Evolutionary conservation across 2,797 vertebrate genomes (phyloP).

Genomic region (Hypotaenidia okinawae): DNA sequence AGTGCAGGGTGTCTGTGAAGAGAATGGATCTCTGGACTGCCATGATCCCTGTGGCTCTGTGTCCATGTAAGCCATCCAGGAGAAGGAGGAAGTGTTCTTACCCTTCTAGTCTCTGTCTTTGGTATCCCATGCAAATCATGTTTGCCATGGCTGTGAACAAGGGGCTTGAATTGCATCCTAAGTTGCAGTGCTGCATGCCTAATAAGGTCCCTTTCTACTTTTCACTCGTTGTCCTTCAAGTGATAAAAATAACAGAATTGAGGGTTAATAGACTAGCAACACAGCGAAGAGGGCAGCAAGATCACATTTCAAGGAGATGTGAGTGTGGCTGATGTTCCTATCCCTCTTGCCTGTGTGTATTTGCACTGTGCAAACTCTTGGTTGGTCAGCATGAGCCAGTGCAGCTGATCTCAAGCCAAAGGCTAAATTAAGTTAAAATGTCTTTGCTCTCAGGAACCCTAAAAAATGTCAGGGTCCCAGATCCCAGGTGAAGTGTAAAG

Average conservation of each 20-base stretch:
- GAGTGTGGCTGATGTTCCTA: background rate
- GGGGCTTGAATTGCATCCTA: background rate
- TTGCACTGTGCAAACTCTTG: background rate
- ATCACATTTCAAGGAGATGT: background rate
- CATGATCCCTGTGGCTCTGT: background rate
- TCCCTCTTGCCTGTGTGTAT: accelerated
- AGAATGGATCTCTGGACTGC: background rate
- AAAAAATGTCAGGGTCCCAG: background rate
- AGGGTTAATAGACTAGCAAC: background rate
- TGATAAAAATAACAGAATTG: background rate
- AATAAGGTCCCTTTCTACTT: background rate
- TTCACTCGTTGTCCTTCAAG: background rate
- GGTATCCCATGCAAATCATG: too few species aligned
- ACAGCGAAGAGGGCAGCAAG: background rate
- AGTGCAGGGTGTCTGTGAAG: background rate
- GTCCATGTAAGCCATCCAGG: background rate
- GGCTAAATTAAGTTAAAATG: background rate
- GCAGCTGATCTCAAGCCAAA: background rate
- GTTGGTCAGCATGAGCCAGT: background rate
- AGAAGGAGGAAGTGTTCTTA: background rate
- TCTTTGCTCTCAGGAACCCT: background rate
- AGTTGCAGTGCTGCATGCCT: background rate
- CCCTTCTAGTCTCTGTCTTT: background rate
- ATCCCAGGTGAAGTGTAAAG: background rate
- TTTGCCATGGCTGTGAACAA: background rate